Percentiles rank a stretch among this genome's conserved stretches.
These are phyloP conservation scores for Amphiduros pacificus DNA, from an alignment of 2,888 invertebrate species.

Conservation along the genomic window DNA sequence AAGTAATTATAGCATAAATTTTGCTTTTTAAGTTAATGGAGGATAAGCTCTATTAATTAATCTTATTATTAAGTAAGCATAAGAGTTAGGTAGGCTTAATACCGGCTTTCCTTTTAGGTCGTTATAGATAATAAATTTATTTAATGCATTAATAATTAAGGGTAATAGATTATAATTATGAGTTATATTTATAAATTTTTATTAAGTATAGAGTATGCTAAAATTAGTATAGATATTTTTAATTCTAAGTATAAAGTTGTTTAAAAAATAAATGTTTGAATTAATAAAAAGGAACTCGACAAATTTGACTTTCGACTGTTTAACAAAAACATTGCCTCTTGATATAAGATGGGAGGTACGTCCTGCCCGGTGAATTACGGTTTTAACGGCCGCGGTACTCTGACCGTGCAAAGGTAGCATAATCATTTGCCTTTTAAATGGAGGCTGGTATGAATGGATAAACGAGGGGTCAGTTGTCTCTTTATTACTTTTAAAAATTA, in stretches of 20 bases:
- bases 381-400: slow-evolving; percentile 43
- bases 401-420: slow-evolving; percentile 48
- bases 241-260: not conserved
- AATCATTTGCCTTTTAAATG: slow-evolving; percentile 40
- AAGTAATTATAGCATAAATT: slow-evolving; percentile 19
- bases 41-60: slow-evolving; percentile 20
- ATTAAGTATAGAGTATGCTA: too few relatives aligned
- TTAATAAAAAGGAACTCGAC: slow-evolving; percentile 42
- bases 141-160: not conserved
- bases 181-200: slow-evolving; percentile 2
- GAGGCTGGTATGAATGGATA: slow-evolving; percentile 33
- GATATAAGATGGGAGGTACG: slow-evolving; percentile 32
- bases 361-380: slow-evolving; percentile 42
- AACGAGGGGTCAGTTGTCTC: slow-evolving; percentile 31
- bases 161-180: not conserved
- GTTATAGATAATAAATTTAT: not conserved
- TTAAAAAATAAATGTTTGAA: not conserved
- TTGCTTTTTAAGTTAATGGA: slow-evolving; percentile 21
- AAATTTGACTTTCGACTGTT: slow-evolving; percentile 42
- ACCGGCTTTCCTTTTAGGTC: slow-evolving; percentile 18
- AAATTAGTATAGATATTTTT: slow-evolving; percentile 26
- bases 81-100: slow-evolving; percentile 21
- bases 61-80: not conserved
- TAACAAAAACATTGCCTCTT: slow-evolving; percentile 48
- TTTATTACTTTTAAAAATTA: slow-evolving; percentile 23